phyloP scores from a whole-genome alignment of 2,113 vertebrate species.

The Chionodraco myersi region DNA sequence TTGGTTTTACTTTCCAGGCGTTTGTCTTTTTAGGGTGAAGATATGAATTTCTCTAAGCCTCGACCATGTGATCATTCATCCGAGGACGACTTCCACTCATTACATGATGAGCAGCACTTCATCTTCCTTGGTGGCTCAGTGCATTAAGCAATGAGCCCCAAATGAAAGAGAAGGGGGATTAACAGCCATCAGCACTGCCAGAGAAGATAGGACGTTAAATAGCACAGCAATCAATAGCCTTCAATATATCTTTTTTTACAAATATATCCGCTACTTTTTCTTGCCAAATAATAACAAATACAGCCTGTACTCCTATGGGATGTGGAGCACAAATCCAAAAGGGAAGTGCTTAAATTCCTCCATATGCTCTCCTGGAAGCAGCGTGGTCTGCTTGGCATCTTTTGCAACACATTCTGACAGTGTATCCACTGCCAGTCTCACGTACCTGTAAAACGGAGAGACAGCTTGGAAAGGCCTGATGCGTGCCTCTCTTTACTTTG shows the following conservation, averaged over 20 bases:
- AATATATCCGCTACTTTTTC: not conserved
- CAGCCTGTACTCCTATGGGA: not conserved
- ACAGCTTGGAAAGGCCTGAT: conserved; percentile 23
- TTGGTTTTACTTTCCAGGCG: conserved; percentile 73
- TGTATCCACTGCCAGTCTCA: conserved; percentile 37
- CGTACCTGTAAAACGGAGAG: conserved; percentile 55
- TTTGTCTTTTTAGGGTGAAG: conserved; percentile 58
- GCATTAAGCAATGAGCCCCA: conserved; percentile 40
- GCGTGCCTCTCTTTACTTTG: conserved; percentile 5
- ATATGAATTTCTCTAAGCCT: conserved; percentile 42
- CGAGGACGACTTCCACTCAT: conserved; percentile 21
- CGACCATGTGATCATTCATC: conserved; percentile 31
- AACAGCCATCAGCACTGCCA: conserved; percentile 28
- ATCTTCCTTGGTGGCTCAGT: conserved; percentile 36
- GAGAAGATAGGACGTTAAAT: conserved; percentile 22
- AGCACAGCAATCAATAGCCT: conserved; percentile 10
- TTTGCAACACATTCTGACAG: conserved; percentile 54
- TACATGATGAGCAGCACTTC: conserved; percentile 43
- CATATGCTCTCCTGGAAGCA: conserved; percentile 46
- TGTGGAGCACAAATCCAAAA: conserved; percentile 43
- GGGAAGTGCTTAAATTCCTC: conserved; percentile 63
- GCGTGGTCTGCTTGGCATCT: conserved; percentile 53
- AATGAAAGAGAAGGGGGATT: conserved; percentile 9
- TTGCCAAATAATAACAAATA: conserved; percentile 32
- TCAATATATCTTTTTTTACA: not conserved